Conservation (phyloP, 2,113 vertebrate genomes). For the Toxotes jaculatrix region DNA sequence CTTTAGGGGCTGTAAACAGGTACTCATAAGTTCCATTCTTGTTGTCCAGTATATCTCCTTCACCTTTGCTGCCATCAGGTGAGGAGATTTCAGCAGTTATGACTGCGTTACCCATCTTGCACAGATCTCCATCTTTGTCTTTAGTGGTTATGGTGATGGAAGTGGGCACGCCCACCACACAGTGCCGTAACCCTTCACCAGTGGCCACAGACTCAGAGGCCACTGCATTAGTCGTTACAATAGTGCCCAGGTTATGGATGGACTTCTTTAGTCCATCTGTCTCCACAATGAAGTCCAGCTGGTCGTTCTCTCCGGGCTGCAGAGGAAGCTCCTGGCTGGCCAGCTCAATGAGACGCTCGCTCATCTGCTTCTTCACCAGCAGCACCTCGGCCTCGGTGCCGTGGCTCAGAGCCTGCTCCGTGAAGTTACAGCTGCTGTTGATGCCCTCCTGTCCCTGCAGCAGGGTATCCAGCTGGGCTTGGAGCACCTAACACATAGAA, state of each 20-base stretch:
- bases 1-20: slow-evolving; percentile 91
- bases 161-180: slow-evolving; percentile 91
- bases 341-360: slow-evolving; percentile 91
- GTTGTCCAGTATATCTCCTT: slow-evolving; percentile 95
- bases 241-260: slow-evolving; percentile 96
- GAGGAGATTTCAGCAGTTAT: slow-evolving; percentile 91
- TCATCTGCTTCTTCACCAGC: slow-evolving; percentile 97
- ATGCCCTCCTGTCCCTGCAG: slow-evolving; percentile 95
- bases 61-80: slow-evolving; percentile 87
- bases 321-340: slow-evolving; percentile 90
- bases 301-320: slow-evolving; percentile 93
- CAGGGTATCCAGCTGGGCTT: slow-evolving; percentile 92
- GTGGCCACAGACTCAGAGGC: slow-evolving; percentile 95
- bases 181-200: slow-evolving; percentile 93
- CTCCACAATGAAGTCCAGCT: slow-evolving; percentile 94
- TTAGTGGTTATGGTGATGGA: slow-evolving; percentile 95
- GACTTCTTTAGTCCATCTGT: slow-evolving; percentile 96
- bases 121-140: slow-evolving; percentile 95
- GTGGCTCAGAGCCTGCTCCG: slow-evolving; percentile 92
- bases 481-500: slow-evolving; percentile 87
- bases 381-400: slow-evolving; percentile 96
- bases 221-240: slow-evolving; percentile 93
- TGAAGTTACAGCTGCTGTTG: slow-evolving; percentile 94
- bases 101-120: slow-evolving; percentile 94
- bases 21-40: slow-evolving; percentile 98